Conservation (phyloP, 2,888 invertebrate genomes). For the Dromius quadrimaculatus region DNA sequence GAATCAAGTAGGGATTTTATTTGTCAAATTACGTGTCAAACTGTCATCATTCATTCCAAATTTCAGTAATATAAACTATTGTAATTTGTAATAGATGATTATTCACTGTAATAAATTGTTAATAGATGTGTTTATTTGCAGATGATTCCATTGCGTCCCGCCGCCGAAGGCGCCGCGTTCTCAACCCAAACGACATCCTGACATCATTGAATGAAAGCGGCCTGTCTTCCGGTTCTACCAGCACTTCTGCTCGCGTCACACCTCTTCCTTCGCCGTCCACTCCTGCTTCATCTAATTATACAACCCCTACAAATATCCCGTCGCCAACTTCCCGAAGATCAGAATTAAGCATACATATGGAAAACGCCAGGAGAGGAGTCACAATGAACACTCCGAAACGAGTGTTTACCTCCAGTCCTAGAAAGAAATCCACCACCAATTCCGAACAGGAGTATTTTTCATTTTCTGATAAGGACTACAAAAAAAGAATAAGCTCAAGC, state of each 20-base stretch:
- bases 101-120: too few species aligned
- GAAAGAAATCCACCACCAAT: constrained; percentile 42
- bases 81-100: too few species aligned
- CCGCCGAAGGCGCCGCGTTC: constrained; percentile 57
- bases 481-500: constrained; percentile 13
- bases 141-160: constrained; percentile 67
- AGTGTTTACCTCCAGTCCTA: constrained; percentile 34
- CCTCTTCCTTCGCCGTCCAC: constrained; percentile 44
- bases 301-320: constrained; percentile 49
- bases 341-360: constrained; percentile 65
- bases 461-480: constrained; percentile 24
- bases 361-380: constrained; percentile 64
- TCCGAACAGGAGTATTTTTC: constrained; percentile 39
- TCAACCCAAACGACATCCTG: constrained; percentile 50
- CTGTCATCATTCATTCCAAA: too few species aligned
- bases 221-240: constrained; percentile 46
- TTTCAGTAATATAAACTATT: too few species aligned
- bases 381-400: constrained; percentile 55
- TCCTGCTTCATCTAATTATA: constrained; percentile 17
- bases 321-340: constrained; percentile 57
- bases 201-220: constrained; percentile 46
- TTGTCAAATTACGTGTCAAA: too few species aligned
- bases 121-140: too few species aligned
- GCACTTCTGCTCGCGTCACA: constrained; percentile 40
- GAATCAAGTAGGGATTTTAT: too few species aligned